A percentile compares a stretch with the other conserved stretches of the same genome.
These are phyloP conservation scores for Tetanocera ferruginea DNA, from an alignment of 2,888 invertebrate genomes.

Conservation along the genomic window DNA sequence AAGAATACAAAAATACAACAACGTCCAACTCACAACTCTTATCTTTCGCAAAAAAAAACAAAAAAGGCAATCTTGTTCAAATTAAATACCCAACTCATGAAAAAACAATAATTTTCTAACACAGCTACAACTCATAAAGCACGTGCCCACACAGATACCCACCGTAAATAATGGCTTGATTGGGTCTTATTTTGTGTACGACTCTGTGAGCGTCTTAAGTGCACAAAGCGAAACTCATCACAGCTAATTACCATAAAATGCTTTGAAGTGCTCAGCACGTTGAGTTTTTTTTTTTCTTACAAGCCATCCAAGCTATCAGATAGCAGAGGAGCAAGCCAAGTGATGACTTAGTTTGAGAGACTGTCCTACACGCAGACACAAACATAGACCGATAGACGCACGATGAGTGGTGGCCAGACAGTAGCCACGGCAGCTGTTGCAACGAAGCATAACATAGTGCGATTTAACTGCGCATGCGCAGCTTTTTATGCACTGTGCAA, in stretches of 20 bases:
- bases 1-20: background rate
- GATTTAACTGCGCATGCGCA: background rate
- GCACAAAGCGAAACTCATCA: slow-evolving; percentile 35
- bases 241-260: slow-evolving; percentile 47
- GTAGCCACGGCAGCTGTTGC: background rate
- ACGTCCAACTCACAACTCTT: background rate
- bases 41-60: background rate
- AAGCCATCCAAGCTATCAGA: background rate
- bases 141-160: slow-evolving; percentile 31
- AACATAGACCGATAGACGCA: background rate
- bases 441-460: background rate
- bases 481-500: background rate
- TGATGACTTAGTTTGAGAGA: background rate
- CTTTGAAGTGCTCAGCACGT: slow-evolving; percentile 38
- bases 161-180: background rate
- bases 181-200: background rate
- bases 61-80: background rate
- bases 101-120: background rate
- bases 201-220: background rate
- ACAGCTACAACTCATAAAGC: slow-evolving; percentile 12
- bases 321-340: no score
- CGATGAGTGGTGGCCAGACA: background rate
- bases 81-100: background rate
- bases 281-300: background rate
- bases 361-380: background rate